Evolutionary conservation across 2,888 invertebrate species (phyloP), one percentile per base, ranked within the genome.

Genomic region (Congeria kusceri): DNA sequence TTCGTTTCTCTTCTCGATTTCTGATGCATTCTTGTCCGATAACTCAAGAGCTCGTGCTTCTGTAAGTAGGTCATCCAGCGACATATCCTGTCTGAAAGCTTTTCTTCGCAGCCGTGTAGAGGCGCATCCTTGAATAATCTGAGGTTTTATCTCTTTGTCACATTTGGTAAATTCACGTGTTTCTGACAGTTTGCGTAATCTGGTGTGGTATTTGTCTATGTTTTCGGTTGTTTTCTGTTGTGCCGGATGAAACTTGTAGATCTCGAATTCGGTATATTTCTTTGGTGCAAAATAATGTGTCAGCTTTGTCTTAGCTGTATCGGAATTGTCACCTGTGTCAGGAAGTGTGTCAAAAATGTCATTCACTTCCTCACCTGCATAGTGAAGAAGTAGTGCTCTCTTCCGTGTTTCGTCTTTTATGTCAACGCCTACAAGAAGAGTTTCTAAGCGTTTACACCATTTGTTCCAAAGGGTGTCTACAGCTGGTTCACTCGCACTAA

Each of bases 301-400:
- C 1, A 59, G 25, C 29, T 59, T 59, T 9, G n/a, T 13, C 15
- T 27, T 1, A n/a, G 59, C 59, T 28, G 59, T 59, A 3, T 28
- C 59, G 20, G n/a, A 59, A 20, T 59, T n/a, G 32, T 59, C 29
- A n/a, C 7, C 7, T 28, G 29, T 59, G 29, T 59, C 59, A 11
- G 59, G 15, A n/a, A 58, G 29, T 5, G 29, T 29, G 29, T 59
- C 59, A 29, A 59, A 59, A n/a, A 59, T 59, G 3, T 25, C 29
- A 29, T 59, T 59, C 3, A 59, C 59, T 29, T 59, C 29, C 15
- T 59, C 59, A n/a, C 18, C 59, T 15, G 59, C 59, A 13, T 59
- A 59, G 29, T 59, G 27, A 29, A 59, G 59, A 28, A 59, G 25
- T 18, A 59, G 20, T 11, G 59, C n/a, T 32, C 27, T n/a, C 15